phyloP scores from a whole-genome alignment of 2,797 vertebrate species.

The Dendrocincla tyrannina region DNA sequence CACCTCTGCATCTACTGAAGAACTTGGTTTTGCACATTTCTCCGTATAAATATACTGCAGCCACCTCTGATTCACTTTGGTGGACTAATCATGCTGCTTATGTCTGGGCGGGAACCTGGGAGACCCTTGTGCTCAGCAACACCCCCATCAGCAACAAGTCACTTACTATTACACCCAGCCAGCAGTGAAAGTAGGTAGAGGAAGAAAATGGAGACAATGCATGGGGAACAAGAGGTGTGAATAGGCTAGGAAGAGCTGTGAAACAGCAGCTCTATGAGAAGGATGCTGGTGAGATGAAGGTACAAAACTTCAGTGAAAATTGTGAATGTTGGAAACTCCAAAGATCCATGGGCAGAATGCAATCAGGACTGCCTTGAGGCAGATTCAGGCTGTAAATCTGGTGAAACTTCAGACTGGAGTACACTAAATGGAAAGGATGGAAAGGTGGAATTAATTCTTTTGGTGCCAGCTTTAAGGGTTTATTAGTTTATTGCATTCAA shows the following conservation, averaged over 20 bases:
- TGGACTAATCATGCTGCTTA: neutral
- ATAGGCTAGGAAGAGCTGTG: neutral
- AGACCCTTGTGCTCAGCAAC: neutral
- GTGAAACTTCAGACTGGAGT: neutral
- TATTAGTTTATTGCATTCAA: neutral
- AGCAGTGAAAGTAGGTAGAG: neutral
- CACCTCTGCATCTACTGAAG: neutral
- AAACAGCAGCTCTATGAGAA: neutral
- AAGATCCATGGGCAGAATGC: neutral
- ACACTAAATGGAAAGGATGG: neutral
- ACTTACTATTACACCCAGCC: neutral
- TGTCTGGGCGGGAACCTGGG: neutral
- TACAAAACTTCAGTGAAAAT: neutral
- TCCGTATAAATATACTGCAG: neutral
- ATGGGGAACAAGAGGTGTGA: neutral
- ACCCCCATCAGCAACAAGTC: neutral
- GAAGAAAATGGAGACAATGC: neutral
- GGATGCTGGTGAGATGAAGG: fast-evolving
- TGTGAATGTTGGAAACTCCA: neutral
- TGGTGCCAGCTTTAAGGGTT: neutral
- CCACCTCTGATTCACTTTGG: neutral
- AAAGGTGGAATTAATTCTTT: neutral
- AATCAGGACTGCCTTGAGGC: neutral
- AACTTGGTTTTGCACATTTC: neutral
- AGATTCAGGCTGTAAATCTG: neutral